Percentiles rank a stretch among this genome's conserved stretches.
Conservation (phyloP, 2,797 vertebrate genomes). For the Poecilia wingei region DNA sequence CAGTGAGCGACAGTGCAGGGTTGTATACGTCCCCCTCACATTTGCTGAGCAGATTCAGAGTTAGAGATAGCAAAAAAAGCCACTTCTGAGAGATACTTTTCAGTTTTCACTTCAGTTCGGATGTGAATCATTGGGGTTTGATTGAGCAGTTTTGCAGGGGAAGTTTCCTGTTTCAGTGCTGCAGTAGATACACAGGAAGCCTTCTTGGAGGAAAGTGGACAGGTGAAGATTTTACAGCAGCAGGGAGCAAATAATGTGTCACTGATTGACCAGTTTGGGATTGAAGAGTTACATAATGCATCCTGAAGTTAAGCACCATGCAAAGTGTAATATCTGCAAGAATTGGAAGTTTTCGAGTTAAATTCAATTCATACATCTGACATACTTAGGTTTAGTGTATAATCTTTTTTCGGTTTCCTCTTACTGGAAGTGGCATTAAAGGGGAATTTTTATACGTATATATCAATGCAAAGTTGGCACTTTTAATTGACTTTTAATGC, state of each 20-base stretch:
- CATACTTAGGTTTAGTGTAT: background rate
- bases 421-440: background rate
- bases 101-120: slow-evolving; percentile 30
- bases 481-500: too few species aligned
- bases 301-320: slow-evolving; percentile 24
- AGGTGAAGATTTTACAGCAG: slow-evolving; percentile 64
- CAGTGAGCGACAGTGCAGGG: slow-evolving; percentile 25
- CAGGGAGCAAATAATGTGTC: slow-evolving; percentile 30
- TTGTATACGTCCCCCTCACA: slow-evolving; percentile 49
- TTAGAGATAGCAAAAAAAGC: slow-evolving; percentile 33
- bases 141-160: slow-evolving; percentile 22
- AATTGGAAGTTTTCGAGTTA: background rate
- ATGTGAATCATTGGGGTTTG: slow-evolving; percentile 24
- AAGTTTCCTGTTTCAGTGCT: slow-evolving; percentile 4
- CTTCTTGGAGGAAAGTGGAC: slow-evolving; percentile 40
- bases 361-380: background rate
- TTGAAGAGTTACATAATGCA: slow-evolving; percentile 40
- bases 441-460: too few species aligned
- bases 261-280: slow-evolving; percentile 27
- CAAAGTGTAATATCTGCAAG: background rate
- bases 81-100: slow-evolving; percentile 47
- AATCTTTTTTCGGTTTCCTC: background rate
- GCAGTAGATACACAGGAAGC: background rate
- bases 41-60: slow-evolving; percentile 51
- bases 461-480: too few species aligned